Evolutionary conservation across 2,888 invertebrate species (phyloP), one percentile per base, ranked within the genome.

Genomic region (Drosophila anomelani): DNA sequence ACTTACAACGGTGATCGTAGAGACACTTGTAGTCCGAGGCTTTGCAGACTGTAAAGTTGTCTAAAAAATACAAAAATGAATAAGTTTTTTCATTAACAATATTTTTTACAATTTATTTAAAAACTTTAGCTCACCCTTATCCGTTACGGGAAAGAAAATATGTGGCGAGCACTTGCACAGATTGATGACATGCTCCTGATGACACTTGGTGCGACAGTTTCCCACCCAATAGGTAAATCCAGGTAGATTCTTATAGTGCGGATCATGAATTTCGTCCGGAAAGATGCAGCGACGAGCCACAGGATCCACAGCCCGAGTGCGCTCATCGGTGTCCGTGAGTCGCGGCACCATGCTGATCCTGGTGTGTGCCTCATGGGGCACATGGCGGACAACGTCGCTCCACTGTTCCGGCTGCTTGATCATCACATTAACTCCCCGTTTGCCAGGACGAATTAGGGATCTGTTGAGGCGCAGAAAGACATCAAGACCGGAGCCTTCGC

Each of bases 141-240:
- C 53, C 17, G 66, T 79, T 12, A 64, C 60, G 4, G 92, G 92
- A 81, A 91, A 92, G 13, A 92, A 77, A 7, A 90, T 59, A 15
- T 82, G 80, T 6, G 92, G 76, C 2, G 90, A 91, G 58, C 92
- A 92, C 7, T 89, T 87, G 68, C 92, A 92, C 32, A 80, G 71
- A 1, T 85, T 62, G 2, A 90, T 36, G 7, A 88, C 74, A 64
- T 92, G 83, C 23, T 91, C 88, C 76, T 92, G 92, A 41, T 91
- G 92, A 61, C 92, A 92, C 58, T 88, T 86, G 17, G 85, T 80
- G 15, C 89, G 83, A 61, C 93, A 92, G 66, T 92, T 92, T 10
- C 81, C 80, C 4, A 85, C 81, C 84, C 91, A 90, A 68, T 92
- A 92, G 1, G 58, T 29, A 6, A 92, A 79, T 3, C 90, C 91